phyloP scores from a whole-genome alignment of 2,797 vertebrate species.

The Merluccius polli region DNA sequence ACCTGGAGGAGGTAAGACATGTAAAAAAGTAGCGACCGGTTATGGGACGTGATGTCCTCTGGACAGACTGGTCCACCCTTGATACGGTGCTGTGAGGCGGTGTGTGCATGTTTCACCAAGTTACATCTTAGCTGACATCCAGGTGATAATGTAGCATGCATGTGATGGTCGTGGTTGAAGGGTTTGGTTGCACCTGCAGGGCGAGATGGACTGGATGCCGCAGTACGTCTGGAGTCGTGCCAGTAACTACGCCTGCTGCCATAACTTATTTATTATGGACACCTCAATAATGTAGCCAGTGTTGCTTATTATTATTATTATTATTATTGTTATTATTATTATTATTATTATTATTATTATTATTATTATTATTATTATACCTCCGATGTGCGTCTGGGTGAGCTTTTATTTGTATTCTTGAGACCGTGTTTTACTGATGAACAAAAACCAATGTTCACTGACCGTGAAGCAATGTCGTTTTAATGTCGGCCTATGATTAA shows the following conservation, averaged over 20 bases:
- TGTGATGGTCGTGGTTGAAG: not conserved
- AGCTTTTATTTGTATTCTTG: too few species aligned
- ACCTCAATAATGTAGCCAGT: not conserved
- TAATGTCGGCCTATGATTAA: too few species aligned
- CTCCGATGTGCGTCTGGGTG: too few species aligned
- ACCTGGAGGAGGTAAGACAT: not conserved
- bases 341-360: too few species aligned
- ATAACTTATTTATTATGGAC: not conserved
- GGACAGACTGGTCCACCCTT: not conserved
- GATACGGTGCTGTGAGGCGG: not conserved
- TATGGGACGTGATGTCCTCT: not conserved
- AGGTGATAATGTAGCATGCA: not conserved
- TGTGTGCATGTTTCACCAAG: not conserved
- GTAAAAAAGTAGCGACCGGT: not conserved
- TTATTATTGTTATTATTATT: too few species aligned
- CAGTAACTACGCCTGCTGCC: not conserved
- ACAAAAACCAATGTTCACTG: not conserved
- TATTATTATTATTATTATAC: too few species aligned
- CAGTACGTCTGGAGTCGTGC: constrained; percentile 23
- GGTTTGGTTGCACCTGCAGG: not conserved
- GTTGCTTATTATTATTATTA: not conserved
- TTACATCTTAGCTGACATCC: not conserved
- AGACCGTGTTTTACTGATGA: not conserved
- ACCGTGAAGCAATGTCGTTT: too few species aligned
- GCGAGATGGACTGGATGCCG: not conserved